Conservation (phyloP, 1,140 invertebrate genomes). For the Euwallacea fornicatus region DNA sequence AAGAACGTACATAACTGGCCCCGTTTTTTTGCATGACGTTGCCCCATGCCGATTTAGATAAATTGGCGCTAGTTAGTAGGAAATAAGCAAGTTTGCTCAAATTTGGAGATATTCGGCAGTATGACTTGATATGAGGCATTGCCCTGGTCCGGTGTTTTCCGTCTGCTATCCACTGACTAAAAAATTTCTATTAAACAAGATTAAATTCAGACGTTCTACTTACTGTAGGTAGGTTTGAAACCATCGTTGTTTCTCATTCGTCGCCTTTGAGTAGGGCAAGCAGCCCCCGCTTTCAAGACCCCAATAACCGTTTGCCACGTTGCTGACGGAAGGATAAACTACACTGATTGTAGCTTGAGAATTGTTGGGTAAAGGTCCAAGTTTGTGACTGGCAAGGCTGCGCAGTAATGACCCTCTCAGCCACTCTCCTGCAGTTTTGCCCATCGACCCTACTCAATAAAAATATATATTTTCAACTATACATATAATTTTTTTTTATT, state of each 20-base stretch:
- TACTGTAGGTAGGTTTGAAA: conserved; percentile 77
- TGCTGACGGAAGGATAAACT: conserved; percentile 74
- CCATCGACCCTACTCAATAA: conserved; percentile 50
- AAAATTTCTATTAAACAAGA: conserved; percentile 40
- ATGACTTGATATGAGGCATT: conserved; percentile 94
- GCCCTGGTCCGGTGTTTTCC: conserved; percentile 68
- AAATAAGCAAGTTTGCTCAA: conserved; percentile 72
- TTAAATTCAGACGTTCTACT: conserved; percentile 48
- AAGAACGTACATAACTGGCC: conserved; percentile 78
- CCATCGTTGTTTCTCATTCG: conserved; percentile 86
- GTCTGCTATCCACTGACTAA: conserved; percentile 82
- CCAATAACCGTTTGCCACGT: conserved; percentile 83
- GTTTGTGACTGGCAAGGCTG: conserved; percentile 61
- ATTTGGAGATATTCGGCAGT: conserved; percentile 74
- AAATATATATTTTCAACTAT: background rate
- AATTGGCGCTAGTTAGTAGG: conserved; percentile 87
- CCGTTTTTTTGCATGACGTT: conserved; percentile 65
- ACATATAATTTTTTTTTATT: conserved; percentile 1
- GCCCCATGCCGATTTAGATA: conserved; percentile 96
- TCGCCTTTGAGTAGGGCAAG: conserved; percentile 81
- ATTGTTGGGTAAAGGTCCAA: conserved; percentile 43
- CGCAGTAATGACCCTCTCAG: conserved; percentile 66
- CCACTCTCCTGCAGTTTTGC: conserved; percentile 71
- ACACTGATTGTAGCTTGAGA: conserved; percentile 48
- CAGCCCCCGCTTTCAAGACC: conserved; percentile 82